These are phyloP conservation scores for Diabrotica virgifera DNA, from an alignment of 1,140 invertebrate genomes.

Conservation along the genomic window DNA sequence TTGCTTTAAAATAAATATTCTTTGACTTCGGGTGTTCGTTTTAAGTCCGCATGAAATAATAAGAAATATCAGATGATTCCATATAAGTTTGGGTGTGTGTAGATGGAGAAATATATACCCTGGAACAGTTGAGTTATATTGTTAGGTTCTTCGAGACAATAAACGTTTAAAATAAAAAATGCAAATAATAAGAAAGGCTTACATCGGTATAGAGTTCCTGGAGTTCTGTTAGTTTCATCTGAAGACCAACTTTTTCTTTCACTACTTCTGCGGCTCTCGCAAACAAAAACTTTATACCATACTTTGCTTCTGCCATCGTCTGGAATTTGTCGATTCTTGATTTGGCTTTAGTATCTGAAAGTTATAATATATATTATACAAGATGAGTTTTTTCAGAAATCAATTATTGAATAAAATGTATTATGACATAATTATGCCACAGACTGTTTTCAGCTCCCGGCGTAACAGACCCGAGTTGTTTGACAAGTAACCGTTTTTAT, in stretches of 20 bases:
- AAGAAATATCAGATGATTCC: no score
- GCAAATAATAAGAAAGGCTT: conserved; percentile 13
- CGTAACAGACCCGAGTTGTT: no score
- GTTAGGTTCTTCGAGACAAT: no score
- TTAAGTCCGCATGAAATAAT: no score
- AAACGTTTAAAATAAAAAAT: conserved; percentile 19
- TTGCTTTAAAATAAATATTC: no score
- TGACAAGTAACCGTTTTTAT: no score
- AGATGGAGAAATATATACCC: no score
- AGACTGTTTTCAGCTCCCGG: no score
- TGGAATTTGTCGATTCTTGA: conserved; percentile 62
- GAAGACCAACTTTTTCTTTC: conserved; percentile 47
- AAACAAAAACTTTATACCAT: conserved; percentile 58
- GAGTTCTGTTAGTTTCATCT: conserved; percentile 53
- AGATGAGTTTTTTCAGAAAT: background rate
- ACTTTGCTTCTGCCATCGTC: conserved; percentile 65
- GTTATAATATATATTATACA: background rate
- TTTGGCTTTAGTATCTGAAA: conserved; percentile 52
- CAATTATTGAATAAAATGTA: background rate
- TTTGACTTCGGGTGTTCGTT: no score
- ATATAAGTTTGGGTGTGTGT: no score
- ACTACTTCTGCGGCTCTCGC: conserved; percentile 55
- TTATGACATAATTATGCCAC: no score
- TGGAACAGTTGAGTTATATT: no score
- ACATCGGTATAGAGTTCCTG: conserved; percentile 52